These are phyloP conservation scores for Myodes glareolus DNA, from an alignment of 2,113 vertebrate genomes.

Conservation along the genomic window DNA sequence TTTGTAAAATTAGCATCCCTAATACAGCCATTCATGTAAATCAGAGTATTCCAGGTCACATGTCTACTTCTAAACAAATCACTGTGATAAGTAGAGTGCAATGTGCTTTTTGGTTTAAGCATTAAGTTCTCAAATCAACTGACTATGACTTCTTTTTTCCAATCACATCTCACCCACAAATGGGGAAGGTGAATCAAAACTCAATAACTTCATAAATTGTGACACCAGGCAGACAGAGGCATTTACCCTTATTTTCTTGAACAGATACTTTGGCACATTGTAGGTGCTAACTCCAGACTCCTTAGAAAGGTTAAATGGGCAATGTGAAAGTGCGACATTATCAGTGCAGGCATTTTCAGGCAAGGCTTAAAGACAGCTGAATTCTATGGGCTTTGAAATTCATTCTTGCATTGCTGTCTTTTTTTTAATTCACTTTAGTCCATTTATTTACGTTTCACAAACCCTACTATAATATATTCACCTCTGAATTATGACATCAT, in stretches of 20 bases:
- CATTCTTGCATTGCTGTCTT: neutral
- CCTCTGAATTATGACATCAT: slow-evolving; percentile 55
- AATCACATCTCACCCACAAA: neutral
- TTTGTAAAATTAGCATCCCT: neutral
- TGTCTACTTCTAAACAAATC: neutral
- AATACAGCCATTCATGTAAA: neutral
- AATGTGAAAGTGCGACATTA: neutral
- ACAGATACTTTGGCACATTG: neutral
- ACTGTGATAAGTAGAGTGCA: neutral
- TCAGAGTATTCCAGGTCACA: neutral
- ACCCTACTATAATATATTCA: neutral
- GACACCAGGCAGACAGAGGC: neutral
- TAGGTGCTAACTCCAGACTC: neutral
- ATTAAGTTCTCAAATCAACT: neutral
- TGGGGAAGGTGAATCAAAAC: neutral
- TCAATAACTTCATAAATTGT: neutral
- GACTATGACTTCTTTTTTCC: neutral
- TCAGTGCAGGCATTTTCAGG: neutral
- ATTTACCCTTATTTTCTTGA: neutral
- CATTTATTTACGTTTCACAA: slow-evolving; percentile 43
- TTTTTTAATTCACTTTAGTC: slow-evolving; percentile 14
- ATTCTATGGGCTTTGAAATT: slow-evolving; percentile 4
- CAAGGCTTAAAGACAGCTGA: neutral
- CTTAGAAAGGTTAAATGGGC: neutral
- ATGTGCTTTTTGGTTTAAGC: neutral